phyloP scores from a whole-genome alignment of 2,888 invertebrate species.

The Chydorus sphaericus region DNA sequence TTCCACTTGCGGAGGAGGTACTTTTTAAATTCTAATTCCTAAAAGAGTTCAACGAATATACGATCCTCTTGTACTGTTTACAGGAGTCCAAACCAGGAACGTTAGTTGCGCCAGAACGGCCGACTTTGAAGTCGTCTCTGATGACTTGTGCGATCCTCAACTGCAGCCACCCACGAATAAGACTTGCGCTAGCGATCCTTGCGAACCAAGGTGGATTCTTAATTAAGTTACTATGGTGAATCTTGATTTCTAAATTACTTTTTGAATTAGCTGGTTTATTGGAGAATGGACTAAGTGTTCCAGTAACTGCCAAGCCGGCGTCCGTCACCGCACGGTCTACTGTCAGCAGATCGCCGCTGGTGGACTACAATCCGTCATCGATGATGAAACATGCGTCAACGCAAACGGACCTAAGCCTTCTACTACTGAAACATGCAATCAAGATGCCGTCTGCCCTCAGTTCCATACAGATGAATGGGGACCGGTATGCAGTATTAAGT shows the following conservation, averaged over 20 bases:
- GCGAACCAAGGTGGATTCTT: slow-evolving; percentile 44
- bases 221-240: neutral
- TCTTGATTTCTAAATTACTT: neutral
- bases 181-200: slow-evolving; percentile 57
- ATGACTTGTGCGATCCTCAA: slow-evolving; percentile 59
- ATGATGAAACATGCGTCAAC: slow-evolving; percentile 56
- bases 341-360: slow-evolving; percentile 65
- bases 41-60: neutral
- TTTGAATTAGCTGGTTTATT: slow-evolving; percentile 44
- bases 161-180: slow-evolving; percentile 54
- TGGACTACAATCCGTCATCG: slow-evolving; percentile 53
- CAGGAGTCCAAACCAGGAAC: slow-evolving; percentile 57
- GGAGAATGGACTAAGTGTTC: slow-evolving; percentile 70
- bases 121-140: slow-evolving; percentile 52
- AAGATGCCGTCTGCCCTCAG: slow-evolving; percentile 59
- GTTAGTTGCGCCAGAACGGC: slow-evolving; percentile 66
- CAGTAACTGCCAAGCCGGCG: slow-evolving; percentile 57
- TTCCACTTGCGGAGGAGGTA: slow-evolving; percentile 79
- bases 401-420: slow-evolving; percentile 52
- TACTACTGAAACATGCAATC: slow-evolving; percentile 55
- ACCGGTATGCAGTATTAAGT: slow-evolving; percentile 43
- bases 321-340: slow-evolving; percentile 39
- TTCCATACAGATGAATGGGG: slow-evolving; percentile 86
- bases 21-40: slow-evolving; percentile 12
- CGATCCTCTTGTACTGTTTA: slow-evolving; percentile 5